A percentile compares a stretch with the other conserved stretches of the same genome.
phyloP scores from a whole-genome alignment of 2,888 invertebrate genomes.

The Nomada hirtipes region DNA sequence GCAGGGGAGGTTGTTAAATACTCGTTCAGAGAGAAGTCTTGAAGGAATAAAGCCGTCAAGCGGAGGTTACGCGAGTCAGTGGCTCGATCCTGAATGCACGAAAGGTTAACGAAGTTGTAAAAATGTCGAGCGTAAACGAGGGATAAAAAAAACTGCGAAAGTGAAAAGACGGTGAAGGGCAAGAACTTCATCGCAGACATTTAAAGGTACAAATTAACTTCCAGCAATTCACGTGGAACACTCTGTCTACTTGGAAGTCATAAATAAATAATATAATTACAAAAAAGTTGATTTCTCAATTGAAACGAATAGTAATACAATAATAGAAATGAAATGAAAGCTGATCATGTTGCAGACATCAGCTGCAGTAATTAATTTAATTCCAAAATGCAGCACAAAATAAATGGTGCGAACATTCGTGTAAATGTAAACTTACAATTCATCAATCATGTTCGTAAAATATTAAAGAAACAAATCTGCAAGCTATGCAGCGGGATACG shows the following conservation, averaged over 20 bases:
- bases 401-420: no score
- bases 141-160: neutral
- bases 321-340: no score
- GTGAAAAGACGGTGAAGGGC: neutral
- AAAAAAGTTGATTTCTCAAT: no score
- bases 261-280: no score
- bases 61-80: slow-evolving; percentile 7
- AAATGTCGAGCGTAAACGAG: slow-evolving; percentile 13
- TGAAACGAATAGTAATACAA: no score
- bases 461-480: neutral
- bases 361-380: no score
- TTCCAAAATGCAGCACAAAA: no score
- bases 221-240: neutral
- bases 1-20: neutral
- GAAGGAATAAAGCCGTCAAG: slow-evolving; percentile 22
- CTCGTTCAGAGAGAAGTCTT: slow-evolving; percentile 1
- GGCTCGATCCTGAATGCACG: slow-evolving; percentile 9
- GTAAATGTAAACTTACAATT: neutral
- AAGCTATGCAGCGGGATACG: neutral
- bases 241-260: neutral
- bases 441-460: neutral
- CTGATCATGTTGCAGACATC: no score
- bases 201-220: neutral
- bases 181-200: neutral
- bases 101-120: slow-evolving; percentile 38